These are phyloP conservation scores for Dusona sp. DNA, from an alignment of 2,888 invertebrate genomes.

Conservation along the genomic window DNA sequence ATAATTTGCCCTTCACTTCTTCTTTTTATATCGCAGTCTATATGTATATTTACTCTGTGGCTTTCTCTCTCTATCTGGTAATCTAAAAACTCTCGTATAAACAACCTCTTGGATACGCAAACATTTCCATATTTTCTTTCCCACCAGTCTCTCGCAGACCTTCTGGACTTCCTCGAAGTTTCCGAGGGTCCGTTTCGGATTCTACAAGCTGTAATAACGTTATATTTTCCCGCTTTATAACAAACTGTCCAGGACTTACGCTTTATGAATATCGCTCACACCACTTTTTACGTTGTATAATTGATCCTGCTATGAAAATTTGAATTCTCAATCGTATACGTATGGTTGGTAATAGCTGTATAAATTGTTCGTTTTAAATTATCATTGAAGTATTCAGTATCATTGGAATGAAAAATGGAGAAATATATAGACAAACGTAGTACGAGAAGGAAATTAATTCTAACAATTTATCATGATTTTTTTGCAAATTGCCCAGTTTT, in stretches of 20 bases:
- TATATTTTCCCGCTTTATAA: slow-evolving; percentile 5
- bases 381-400: neutral
- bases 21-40: slow-evolving; percentile 27
- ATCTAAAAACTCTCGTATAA: slow-evolving; percentile 71
- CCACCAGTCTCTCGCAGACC: slow-evolving; percentile 63
- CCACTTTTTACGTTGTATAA: neutral
- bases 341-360: neutral
- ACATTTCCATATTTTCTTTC: slow-evolving; percentile 78
- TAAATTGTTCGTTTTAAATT: neutral
- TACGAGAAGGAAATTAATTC: neutral
- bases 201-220: slow-evolving; percentile 19
- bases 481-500: neutral
- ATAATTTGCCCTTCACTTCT: slow-evolving; percentile 35
- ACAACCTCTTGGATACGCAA: slow-evolving; percentile 72
- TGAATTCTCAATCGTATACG: neutral
- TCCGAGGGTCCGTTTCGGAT: slow-evolving; percentile 53
- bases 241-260: neutral
- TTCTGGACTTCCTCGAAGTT: slow-evolving; percentile 70
- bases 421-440: neutral
- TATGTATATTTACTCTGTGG: neutral
- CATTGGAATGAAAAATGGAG: neutral
- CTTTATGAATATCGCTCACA: slow-evolving; percentile 25
- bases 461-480: neutral
- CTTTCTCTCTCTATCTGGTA: slow-evolving; percentile 53
- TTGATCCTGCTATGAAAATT: neutral